Conservation (phyloP, 2,113 vertebrate genomes). For the Symphodus melops region DNA sequence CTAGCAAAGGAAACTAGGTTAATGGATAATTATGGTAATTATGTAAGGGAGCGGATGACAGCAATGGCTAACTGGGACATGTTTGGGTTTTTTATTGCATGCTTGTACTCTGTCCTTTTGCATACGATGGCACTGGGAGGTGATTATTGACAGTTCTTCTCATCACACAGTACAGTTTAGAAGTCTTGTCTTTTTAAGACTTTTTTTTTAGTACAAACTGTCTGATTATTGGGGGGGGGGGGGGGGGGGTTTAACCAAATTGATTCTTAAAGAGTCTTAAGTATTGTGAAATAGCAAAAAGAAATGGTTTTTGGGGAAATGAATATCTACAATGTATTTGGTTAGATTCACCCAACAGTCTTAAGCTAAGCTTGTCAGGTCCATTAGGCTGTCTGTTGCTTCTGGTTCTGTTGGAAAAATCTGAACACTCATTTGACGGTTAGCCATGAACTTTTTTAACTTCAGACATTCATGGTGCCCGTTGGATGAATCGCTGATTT, state of each 20-base stretch:
- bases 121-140: conserved; percentile 4
- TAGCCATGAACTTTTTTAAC: too few species aligned
- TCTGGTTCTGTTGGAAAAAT: too few species aligned
- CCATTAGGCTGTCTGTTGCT: too few species aligned
- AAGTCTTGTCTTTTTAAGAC: too few species aligned
- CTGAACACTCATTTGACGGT: too few species aligned
- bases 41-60: background rate
- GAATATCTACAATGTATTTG: background rate
- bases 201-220: too few species aligned
- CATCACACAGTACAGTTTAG: background rate
- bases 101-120: conserved; percentile 9
- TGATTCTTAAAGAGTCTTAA: too few species aligned
- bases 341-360: background rate
- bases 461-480: background rate
- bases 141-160: conserved; percentile 17
- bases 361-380: too few species aligned
- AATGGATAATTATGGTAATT: background rate
- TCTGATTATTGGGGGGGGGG: too few species aligned
- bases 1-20: background rate
- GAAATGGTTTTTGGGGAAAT: background rate
- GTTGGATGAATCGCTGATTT: too few species aligned
- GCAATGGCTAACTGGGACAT: fast-evolving
- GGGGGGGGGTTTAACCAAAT: too few species aligned
- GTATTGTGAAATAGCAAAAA: background rate
- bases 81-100: conserved; percentile 30